Conservation (phyloP, 2,113 vertebrate genomes). For the Marmota flaviventris region DNA sequence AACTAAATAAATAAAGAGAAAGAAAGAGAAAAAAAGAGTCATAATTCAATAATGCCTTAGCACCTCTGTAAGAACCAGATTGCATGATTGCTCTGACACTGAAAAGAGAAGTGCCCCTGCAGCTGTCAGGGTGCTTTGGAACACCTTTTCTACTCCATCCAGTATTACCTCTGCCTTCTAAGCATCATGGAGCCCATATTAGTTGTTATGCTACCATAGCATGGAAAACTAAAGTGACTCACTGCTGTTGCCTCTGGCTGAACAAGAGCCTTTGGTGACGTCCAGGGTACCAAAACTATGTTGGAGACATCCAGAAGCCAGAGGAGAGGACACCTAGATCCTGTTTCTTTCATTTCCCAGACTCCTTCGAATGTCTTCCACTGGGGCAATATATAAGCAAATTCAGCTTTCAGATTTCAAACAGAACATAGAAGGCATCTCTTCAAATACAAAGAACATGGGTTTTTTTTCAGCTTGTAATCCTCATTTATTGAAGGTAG, state of each 20-base stretch:
- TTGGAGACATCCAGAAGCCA: background rate
- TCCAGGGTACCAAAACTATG: background rate
- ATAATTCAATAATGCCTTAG: background rate
- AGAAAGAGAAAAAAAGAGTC: background rate
- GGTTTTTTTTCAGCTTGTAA: background rate
- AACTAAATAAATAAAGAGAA: background rate
- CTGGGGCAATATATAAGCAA: background rate
- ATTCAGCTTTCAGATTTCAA: background rate
- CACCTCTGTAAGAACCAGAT: background rate
- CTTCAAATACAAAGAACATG: background rate
- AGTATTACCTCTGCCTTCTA: accelerated
- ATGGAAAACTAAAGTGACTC: background rate
- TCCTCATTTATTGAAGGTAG: background rate
- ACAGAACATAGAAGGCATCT: background rate
- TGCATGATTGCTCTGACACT: background rate
- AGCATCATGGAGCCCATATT: background rate
- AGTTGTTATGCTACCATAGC: background rate
- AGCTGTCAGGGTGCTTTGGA: background rate
- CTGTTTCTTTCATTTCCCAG: background rate
- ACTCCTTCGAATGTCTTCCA: background rate
- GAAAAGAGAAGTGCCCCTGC: background rate
- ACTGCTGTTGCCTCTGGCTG: background rate
- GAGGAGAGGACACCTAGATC: background rate
- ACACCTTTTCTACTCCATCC: accelerated
- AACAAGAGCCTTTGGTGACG: background rate